Conservation (phyloP, 1,140 invertebrate species). For the Dendrolimus kikuchii region DNA sequence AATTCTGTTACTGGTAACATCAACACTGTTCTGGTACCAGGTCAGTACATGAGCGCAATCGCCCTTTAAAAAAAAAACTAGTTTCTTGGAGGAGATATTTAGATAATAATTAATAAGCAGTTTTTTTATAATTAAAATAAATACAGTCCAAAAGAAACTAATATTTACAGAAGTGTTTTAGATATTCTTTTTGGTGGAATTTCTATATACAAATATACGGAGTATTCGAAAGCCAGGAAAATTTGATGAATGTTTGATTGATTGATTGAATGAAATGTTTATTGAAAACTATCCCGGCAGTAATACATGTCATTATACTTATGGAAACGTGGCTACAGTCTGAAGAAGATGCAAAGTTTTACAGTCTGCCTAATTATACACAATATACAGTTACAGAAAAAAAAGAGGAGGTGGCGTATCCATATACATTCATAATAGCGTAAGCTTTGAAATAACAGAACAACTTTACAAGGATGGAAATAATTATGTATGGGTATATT, state of each 20-base stretch:
- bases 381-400: constrained; percentile 9
- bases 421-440: constrained; percentile 6
- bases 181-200: no score
- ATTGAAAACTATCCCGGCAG: constrained; percentile 1
- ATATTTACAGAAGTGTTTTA: no score
- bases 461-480: constrained; percentile 1
- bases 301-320: constrained; percentile 8
- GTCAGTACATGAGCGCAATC: constrained; percentile 1
- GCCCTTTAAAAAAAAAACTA: neutral
- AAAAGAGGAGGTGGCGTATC: constrained; percentile 12
- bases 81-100: no score
- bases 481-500: constrained; percentile 12
- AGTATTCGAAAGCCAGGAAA: constrained; percentile 17
- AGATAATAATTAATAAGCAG: no score
- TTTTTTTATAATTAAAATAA: no score
- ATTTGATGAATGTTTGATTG: constrained; percentile 19
- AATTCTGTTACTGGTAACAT: neutral
- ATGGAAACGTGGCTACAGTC: constrained; percentile 13
- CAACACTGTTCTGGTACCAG: constrained; percentile 7
- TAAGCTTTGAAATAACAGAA: constrained; percentile 3
- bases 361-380: constrained; percentile 7
- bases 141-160: no score
- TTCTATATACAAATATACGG: constrained; percentile 15
- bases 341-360: constrained; percentile 7
- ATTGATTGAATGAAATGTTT: constrained; percentile 15